Base-by-base conservation (phyloP, 2,888 invertebrate species). In the Baronia brevicornis region DNA sequence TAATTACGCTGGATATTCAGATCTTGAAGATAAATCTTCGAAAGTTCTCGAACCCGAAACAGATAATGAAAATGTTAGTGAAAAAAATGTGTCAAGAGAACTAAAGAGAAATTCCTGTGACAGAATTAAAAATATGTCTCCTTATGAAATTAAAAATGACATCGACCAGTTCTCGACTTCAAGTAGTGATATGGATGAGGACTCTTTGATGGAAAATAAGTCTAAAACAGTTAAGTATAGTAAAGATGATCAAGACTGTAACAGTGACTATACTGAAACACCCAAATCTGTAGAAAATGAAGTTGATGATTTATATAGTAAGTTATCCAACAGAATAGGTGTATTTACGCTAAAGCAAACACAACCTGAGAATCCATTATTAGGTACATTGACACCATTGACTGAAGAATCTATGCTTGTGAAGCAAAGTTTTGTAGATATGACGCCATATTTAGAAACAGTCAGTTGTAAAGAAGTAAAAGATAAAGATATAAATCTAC, bases 321-420 rank as follows among this genome's bases (percentile, higher is more conserved):
- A 69, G 43, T 38, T 55, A 9, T 54, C 65, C 4, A 60, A 62
- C 38, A 65, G 42, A 34, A 48, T 63, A 5, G 57, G 67, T 7
- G 28, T 59, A n/a, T 41, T 48, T 25, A 32, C 43, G 2, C 51
- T 55, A 3, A 47, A 45, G 23, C 34, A 47, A 9, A 41, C 36
- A 8, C 60, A 63, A 3, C 43, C 51, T 5, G 53, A 53, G 1
- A 45, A 48, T n/a, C 52, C 41, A 25, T 60, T 51, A 10, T 45
- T 62, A 33, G 55, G 52, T 20, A 45, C 58, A 4, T 48, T 82
- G 10, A 70, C 80, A 3, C 75, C 84, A n/a, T 44, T 82, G 2
- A 67, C 73, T 7, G 82, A 84, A 50, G 84, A 82, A 42, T 65
- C 77, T 2, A 40, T 42, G n/a, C 37, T 44, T n/a, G 68, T 52